Percentiles rank a stretch among this genome's conserved stretches.
Conservation (phyloP, 2,797 vertebrate species). For the Danio jaintianensis region DNA sequence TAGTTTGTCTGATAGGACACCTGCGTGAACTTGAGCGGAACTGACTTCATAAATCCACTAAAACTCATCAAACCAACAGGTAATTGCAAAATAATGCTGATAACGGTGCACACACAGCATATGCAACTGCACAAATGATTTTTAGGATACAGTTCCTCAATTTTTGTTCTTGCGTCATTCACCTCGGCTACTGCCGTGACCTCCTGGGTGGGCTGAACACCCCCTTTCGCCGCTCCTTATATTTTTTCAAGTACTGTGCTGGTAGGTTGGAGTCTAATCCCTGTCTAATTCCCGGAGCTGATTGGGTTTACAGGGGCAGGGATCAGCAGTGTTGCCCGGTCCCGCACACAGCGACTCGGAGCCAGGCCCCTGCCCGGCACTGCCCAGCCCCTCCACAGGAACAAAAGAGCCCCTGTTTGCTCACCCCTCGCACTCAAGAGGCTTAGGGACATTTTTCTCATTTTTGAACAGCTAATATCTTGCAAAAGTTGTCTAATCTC, state of each 20-base stretch:
- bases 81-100: background rate
- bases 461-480: constrained; percentile 99
- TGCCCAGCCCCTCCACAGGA: constrained; percentile 65
- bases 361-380: constrained; percentile 69
- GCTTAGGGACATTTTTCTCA: constrained; percentile 99
- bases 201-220: constrained; percentile 78
- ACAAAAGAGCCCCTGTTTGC: constrained; percentile 92
- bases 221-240: constrained; percentile 42
- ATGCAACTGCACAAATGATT: background rate
- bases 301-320: constrained; percentile 73
- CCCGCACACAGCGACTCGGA: constrained; percentile 75
- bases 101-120: background rate
- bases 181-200: constrained; percentile 42
- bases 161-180: constrained; percentile 18
- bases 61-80: background rate
- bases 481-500: constrained; percentile 94
- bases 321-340: constrained; percentile 77
- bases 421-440: constrained; percentile 82
- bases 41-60: background rate
- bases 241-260: constrained; percentile 68
- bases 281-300: constrained; percentile 73
- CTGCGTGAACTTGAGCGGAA: background rate
- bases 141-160: background rate
- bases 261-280: constrained; percentile 78
- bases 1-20: background rate